Evolutionary conservation across 2,113 vertebrate genomes (phyloP), one percentile per base, ranked within the genome.

Genomic region (Dasyornis broadbenti): DNA sequence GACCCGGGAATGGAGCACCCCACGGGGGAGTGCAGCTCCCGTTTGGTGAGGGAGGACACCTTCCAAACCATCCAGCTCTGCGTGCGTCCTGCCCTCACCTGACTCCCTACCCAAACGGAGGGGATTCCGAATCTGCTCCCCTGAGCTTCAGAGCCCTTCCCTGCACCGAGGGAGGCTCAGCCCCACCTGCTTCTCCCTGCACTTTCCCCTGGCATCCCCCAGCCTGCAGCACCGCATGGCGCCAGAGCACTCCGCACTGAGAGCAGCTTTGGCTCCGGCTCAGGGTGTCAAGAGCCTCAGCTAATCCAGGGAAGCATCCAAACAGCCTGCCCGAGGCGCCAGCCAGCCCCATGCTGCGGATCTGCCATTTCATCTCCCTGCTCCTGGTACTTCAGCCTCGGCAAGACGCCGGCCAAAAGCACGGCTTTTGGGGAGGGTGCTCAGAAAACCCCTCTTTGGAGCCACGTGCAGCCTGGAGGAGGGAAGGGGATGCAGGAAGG

Each of bases 161-260:
- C 22, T 0, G 15, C 7, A 0, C 15, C 6, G 0, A 7, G 49
- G 2, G 27, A 31, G 45, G 40, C 27, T 27, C 66, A 49, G 61
- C 39, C n/a, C 15, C 15, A 0, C 3, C 54, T 20, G 60, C 40
- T 31, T 17, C 33, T 28, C 15, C 57, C 23, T 1, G 40, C 30
- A 2, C 7, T 2, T 4, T 44, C 8, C 28, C 45, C 63, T 5
- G 50, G 82, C 60, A 61, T 50, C 47, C n/a, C 40, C 2, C 4
- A 10, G 13, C 1, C 61, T 1, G 18, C 28, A 2, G 77, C 20
- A 8, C 23, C 1, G 28, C 24, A 2, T 1, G 8, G 68, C 0
- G 8, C 42, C 1, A 3, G 53, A 52, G 60, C 11, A 0, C 2
- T 16, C 69, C 1, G 3, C 33, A 0, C 45, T 0, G 12, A 80